phyloP scores from a whole-genome alignment of 2,797 vertebrate species.

The Schizothorax lantsangensis region DNA sequence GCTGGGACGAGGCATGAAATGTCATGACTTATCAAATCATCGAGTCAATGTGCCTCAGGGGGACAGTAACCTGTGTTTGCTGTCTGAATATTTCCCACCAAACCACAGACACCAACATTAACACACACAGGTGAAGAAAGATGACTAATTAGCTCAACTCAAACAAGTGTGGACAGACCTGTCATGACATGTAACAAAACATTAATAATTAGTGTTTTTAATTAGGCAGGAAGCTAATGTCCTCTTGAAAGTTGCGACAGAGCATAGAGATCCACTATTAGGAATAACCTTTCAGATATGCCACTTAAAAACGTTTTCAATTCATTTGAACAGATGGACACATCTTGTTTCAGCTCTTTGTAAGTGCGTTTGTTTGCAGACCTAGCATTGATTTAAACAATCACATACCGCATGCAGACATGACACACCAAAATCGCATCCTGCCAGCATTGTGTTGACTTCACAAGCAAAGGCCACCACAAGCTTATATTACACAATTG shows the following conservation, averaged over 20 bases:
- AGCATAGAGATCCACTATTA: neutral
- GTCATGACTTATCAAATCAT: slow-evolving; percentile 59
- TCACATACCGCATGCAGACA: slow-evolving; percentile 67
- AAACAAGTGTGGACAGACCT: slow-evolving; percentile 19
- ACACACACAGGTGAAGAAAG: slow-evolving; percentile 21
- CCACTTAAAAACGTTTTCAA: slow-evolving; percentile 42
- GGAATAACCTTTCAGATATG: neutral
- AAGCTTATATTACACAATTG: slow-evolving; percentile 54
- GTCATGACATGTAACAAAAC: slow-evolving; percentile 32
- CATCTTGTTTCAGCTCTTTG: slow-evolving; percentile 46
- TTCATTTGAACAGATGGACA: slow-evolving; percentile 48
- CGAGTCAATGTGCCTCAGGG: slow-evolving; percentile 48
- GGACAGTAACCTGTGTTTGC: slow-evolving; percentile 45
- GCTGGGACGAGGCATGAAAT: slow-evolving; percentile 58
- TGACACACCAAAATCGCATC: slow-evolving; percentile 75
- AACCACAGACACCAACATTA: slow-evolving; percentile 49
- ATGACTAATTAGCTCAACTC: slow-evolving; percentile 2
- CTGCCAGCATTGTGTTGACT: slow-evolving; percentile 72
- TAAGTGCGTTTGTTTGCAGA: slow-evolving; percentile 51
- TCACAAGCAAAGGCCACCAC: slow-evolving; percentile 47
- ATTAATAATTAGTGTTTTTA: slow-evolving; percentile 24
- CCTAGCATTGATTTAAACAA: slow-evolving; percentile 53
- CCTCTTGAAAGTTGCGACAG: neutral
- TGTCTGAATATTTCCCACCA: slow-evolving; percentile 55
- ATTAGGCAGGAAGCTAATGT: slow-evolving; percentile 16